A percentile compares a stretch with the other conserved stretches of the same genome.
phyloP scores from a whole-genome alignment of 1,140 invertebrate species.

The Rhagoletis zephyria region DNA sequence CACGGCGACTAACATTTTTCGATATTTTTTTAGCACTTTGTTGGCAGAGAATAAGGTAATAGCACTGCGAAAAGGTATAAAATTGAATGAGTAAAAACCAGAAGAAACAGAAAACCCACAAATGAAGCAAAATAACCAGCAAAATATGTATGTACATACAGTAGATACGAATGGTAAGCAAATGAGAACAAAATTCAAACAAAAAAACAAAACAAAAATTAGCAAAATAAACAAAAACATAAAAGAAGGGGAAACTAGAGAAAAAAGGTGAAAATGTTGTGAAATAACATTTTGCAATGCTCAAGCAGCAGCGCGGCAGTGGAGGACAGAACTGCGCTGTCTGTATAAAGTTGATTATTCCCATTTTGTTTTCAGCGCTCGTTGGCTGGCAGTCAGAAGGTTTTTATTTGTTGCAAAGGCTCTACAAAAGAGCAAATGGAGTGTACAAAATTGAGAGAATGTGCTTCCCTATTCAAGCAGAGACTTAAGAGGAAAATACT shows the following conservation, averaged over 20 bases:
- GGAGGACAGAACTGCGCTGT: background rate
- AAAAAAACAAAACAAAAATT: background rate
- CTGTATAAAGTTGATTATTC: background rate
- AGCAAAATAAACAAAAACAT: conserved; percentile 30
- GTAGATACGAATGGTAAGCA: background rate
- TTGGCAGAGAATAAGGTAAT: background rate
- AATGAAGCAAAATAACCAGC: background rate
- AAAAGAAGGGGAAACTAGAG: conserved; percentile 11
- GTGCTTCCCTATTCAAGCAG: too few species aligned
- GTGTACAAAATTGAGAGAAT: background rate
- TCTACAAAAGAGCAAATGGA: background rate
- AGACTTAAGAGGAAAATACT: background rate
- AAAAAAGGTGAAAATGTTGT: conserved; percentile 52
- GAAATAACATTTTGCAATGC: conserved; percentile 53
- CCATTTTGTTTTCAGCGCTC: conserved; percentile 21
- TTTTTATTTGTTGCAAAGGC: too few species aligned
- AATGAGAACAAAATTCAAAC: background rate
- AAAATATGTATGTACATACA: background rate
- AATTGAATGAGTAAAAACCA: background rate
- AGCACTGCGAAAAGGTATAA: background rate
- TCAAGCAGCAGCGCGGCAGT: background rate
- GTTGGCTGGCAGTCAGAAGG: background rate
- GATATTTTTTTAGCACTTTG: background rate
- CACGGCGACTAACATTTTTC: background rate
- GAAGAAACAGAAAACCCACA: conserved; percentile 2